Evolutionary conservation across 2,113 vertebrate species (phyloP), one percentile per base, ranked within the genome.

Genomic region (Cheirogaleus medius): DNA sequence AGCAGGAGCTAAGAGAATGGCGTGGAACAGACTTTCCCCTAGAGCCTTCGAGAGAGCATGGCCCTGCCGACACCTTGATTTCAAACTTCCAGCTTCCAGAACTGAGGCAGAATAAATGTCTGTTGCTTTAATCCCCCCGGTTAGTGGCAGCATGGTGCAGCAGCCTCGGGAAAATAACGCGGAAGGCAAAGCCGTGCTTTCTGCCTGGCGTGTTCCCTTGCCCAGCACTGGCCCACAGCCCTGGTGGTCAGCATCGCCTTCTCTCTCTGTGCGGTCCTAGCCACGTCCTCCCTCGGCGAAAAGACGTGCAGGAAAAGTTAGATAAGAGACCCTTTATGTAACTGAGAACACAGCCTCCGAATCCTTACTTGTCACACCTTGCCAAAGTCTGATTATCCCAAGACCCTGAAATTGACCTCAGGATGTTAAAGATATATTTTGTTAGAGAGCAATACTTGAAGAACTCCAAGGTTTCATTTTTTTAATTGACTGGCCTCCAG

Each of bases 201-300:
- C 29, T 39, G 17, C 1, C 11, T 14, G 9, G 4, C 4, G 0
- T 3, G 3, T 25, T 14, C 27, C 66, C 49, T 13, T 73, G 42
- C 54, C 90, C 8, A 0, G n/a, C 21, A 4, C 3, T 54, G 56
- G 25, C 32, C 34, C 66, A 17, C 37, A 20, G 73, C 47, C 14
- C 9, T 32, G 17, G 13, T 1, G 54, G n/a, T 20, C 39, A 1
- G 11, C 27, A 23, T 4, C 6, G 32, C 66, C 52, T 20, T 27
- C 20, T 49, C 17, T 29, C 10, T 56, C 23, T 39, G 13, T 47
- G 77, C 7, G 0, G 2, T 47, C 68, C 83, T 18, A 12, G 44
- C 23, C 54, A 27, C 0, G 1, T 23, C 44, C 49, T 69, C 29
- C 69, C 21, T 49, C 5, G 1, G 54, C 44, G 58, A 69, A 77